Base-by-base conservation (phyloP, 2,888 invertebrate genomes). In the Rosalia funebris region DNA sequence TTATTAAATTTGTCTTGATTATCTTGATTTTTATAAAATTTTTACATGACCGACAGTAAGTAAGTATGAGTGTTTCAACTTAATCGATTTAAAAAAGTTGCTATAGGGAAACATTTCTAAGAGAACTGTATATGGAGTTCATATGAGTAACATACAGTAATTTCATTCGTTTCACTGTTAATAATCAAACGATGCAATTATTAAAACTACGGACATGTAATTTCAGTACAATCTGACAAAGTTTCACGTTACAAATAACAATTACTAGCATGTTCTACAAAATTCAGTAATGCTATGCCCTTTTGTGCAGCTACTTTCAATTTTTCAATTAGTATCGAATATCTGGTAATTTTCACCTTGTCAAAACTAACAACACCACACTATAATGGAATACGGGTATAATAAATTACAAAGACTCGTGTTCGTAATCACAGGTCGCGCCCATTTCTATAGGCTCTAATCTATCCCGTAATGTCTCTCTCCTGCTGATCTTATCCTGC, bases 391-490 rank as follows among this genome's bases (percentile, higher is more conserved):
- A 60, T 47, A 59, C 57, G 62, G 62, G 59, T 54, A 70, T 71
- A 70, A 74, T 72, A 70, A 74, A 74, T 74, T 70, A 70, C 61
- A 68, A 68, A 69, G 70, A 66, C 66, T 70, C 73, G 71, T 74
- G 72, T 64, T 63, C 63, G 65, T 73, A 75, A 75, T 75, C 71
- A 72, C 64, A 70, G 69, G 72, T 71, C 71, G 71, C 72, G 70
- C 70, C 73, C 71, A 69, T 64, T 68, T 69, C 72, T 67, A 62
- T 67, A 69, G 61, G 60, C 68, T 69, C 65, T 71, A 74, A 75
- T 75, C 71, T 71, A 71, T 71, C 67, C 62, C 68, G 57, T 74
- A 75, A 76, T 72, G 74, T 75, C 75, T 74, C 71, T 74, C 69
- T 74, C 65, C 66, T 44, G 68, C 56, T 63, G 68, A 72, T 70